These are phyloP conservation scores for Pseudomyrmex gracilis DNA, from an alignment of 1,140 invertebrate genomes.

Conservation along the genomic window DNA sequence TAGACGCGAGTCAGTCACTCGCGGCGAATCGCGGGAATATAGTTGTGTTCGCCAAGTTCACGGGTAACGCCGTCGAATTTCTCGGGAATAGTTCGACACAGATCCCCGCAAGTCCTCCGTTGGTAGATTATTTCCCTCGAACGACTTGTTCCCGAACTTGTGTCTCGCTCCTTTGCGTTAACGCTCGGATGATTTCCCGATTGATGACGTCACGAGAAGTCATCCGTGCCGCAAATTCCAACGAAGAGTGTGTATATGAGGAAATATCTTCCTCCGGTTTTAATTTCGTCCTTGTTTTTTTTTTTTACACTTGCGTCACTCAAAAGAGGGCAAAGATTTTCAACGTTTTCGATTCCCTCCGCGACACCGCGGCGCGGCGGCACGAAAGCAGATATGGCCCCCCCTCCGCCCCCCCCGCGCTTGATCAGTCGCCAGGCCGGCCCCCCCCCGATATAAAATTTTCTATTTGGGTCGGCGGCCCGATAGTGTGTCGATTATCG, in stretches of 20 bases:
- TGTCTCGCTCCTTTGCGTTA: constrained; percentile 4
- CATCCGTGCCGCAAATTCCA: too few relatives aligned
- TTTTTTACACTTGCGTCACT: too few relatives aligned
- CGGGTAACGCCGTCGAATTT: not conserved
- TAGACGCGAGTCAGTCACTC: constrained; percentile 1
- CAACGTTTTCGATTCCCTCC: too few relatives aligned
- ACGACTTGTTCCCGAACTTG: not conserved
- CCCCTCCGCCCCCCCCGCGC: too few relatives aligned
- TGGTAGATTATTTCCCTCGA: too few relatives aligned
- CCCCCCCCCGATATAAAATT: constrained; percentile 52
- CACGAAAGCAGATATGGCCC: constrained; percentile 31
- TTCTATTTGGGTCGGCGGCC: constrained; percentile 41
- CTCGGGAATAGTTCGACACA: constrained; percentile 3
- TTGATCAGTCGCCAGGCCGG: constrained; percentile 55
- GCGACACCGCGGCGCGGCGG: not conserved
- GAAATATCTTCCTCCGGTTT: not conserved
- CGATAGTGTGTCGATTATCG: constrained; percentile 27
- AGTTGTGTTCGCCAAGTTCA: constrained; percentile 3
- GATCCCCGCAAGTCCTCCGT: not conserved
- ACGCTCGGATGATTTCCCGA: constrained; percentile 15
- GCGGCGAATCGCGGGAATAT: constrained; percentile 4
- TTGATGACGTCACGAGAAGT: not conserved
- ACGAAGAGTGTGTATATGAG: too few relatives aligned
- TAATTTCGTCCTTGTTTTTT: not conserved
- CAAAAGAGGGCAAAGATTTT: too few relatives aligned